Evolutionary conservation across 2,113 vertebrate genomes (phyloP).

Genomic region (Orientallactaga bullata): DNA sequence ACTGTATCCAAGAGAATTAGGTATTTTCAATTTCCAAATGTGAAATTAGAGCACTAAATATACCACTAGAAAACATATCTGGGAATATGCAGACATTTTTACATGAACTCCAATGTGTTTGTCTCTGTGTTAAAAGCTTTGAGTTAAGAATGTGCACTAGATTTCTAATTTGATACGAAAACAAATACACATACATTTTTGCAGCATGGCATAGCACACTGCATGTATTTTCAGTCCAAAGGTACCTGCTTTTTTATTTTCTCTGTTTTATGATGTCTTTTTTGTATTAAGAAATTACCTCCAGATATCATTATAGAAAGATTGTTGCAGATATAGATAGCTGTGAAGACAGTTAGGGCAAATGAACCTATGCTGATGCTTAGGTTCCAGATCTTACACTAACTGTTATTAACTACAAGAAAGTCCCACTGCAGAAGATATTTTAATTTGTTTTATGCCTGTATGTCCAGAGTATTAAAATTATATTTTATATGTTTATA

Average conservation of each 20-base stretch:
- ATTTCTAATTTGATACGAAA: background rate
- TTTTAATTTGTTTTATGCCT: background rate
- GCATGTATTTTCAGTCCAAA: background rate
- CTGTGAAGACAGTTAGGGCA: background rate
- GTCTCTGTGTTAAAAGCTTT: background rate
- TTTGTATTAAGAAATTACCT: constrained; percentile 4
- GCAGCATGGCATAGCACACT: background rate
- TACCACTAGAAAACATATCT: background rate
- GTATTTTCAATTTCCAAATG: background rate
- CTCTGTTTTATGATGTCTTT: background rate
- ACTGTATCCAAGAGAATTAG: background rate
- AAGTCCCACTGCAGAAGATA: background rate
- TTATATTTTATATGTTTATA: constrained; percentile 16
- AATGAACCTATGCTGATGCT: background rate
- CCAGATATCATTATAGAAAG: background rate
- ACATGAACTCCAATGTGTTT: background rate
- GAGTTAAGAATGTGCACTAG: background rate
- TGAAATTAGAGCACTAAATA: background rate
- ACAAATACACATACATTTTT: background rate
- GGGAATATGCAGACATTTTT: background rate
- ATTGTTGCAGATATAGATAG: background rate
- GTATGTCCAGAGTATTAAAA: constrained; percentile 17
- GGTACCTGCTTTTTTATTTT: background rate
- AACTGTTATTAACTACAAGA: background rate
- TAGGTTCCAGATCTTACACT: background rate